Conservation (phyloP, 2,797 vertebrate genomes). For the Triplophysa yarkandensis region DNA sequence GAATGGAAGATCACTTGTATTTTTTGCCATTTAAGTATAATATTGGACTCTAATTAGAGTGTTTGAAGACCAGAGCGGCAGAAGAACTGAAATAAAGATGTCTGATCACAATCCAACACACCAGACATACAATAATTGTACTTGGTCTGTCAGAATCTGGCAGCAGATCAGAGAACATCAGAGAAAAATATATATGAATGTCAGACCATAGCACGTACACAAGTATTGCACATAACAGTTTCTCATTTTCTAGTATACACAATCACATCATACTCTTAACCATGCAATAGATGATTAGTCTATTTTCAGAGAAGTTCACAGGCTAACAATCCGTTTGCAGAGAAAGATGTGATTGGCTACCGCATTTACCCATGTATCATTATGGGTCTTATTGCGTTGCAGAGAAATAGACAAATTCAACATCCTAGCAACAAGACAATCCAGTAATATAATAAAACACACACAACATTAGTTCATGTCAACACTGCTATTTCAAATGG, state of each 20-base stretch:
- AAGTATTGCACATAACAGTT: slow-evolving; percentile 91
- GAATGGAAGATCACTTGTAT: slow-evolving; percentile 15
- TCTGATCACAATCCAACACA: slow-evolving; percentile 23
- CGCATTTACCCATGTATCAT: slow-evolving; percentile 74
- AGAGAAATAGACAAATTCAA: slow-evolving; percentile 66
- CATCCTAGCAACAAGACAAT: slow-evolving; percentile 76
- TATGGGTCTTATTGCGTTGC: slow-evolving; percentile 76
- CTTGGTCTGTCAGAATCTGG: slow-evolving; percentile 59
- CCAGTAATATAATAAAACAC: slow-evolving; percentile 75
- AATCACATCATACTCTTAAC: slow-evolving; percentile 81
- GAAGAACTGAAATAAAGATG: slow-evolving; percentile 14
- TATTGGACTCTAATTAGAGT: slow-evolving; percentile 2
- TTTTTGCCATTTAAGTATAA: slow-evolving; percentile 2
- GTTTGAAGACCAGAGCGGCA: neutral
- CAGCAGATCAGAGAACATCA: neutral
- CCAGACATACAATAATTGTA: slow-evolving; percentile 42
- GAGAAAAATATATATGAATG: neutral
- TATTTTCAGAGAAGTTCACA: slow-evolving; percentile 85
- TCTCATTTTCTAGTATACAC: slow-evolving; percentile 80
- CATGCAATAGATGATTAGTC: slow-evolving; percentile 86
- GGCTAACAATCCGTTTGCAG: slow-evolving; percentile 85
- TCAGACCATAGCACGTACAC: slow-evolving; percentile 17
- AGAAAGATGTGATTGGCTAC: slow-evolving; percentile 75
- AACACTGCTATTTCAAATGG: slow-evolving; percentile 80
- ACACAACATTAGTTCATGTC: slow-evolving; percentile 68